These are phyloP conservation scores for Xanthorhoe spadicearia DNA, from an alignment of 2,888 invertebrate species.

Conservation along the genomic window DNA sequence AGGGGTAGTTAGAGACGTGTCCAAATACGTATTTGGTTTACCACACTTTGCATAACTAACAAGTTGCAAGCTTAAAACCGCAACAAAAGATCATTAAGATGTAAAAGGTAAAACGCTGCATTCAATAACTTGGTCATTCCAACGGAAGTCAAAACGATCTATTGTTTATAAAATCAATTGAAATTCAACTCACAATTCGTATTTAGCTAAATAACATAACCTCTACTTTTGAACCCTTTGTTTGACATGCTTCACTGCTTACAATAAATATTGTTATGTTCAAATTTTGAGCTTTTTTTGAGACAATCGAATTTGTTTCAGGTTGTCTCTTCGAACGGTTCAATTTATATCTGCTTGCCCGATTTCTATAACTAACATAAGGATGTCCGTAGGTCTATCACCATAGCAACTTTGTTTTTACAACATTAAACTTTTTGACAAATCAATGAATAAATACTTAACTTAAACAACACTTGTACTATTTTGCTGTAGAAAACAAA, in stretches of 20 bases:
- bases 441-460: not conserved
- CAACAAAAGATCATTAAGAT: not conserved
- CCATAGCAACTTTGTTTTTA: no score
- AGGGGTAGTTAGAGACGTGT: no score
- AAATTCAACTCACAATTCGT: constrained; percentile 53
- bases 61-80: not conserved
- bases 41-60: not conserved
- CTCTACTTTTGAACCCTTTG: not conserved
- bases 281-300: no score
- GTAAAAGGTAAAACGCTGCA: constrained; percentile 12
- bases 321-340: no score
- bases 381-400: no score
- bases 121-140: constrained; percentile 44
- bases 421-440: no score
- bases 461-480: not conserved
- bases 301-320: no score
- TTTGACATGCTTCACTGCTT: not conserved
- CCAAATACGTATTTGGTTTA: no score
- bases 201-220: constrained; percentile 42
- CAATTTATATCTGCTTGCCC: no score
- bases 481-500: not conserved
- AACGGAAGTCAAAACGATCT: constrained; percentile 68
- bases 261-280: not conserved
- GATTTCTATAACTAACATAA: no score
- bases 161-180: constrained; percentile 65